Percentiles rank a stretch among this genome's conserved stretches.
phyloP scores from a whole-genome alignment of 2,797 vertebrate species.

The Melanotaenia pygmaea region DNA sequence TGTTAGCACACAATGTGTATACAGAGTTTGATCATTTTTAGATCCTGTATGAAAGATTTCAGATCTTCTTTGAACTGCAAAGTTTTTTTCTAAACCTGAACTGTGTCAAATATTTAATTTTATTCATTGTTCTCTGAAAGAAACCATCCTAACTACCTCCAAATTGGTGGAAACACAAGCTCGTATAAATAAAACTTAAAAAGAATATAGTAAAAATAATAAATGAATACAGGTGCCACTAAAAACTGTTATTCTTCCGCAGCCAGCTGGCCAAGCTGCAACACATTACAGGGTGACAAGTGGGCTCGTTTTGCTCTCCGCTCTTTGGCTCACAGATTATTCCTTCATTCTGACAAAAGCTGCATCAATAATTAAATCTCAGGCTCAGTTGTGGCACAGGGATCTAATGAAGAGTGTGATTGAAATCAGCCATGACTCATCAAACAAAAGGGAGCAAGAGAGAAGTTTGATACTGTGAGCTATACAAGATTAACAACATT shows the following conservation, averaged over 20 bases:
- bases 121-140: background rate
- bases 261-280: constrained; percentile 4
- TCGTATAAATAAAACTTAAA: background rate
- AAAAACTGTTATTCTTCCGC: background rate
- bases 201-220: background rate
- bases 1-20: background rate
- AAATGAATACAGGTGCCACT: background rate
- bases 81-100: background rate
- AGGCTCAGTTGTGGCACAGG: constrained; percentile 63
- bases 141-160: background rate
- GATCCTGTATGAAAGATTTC: background rate
- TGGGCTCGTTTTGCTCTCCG: constrained; percentile 31
- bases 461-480: constrained; percentile 52
- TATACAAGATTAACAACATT: constrained; percentile 49
- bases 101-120: background rate
- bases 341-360: constrained; percentile 65
- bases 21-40: background rate
- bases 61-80: background rate
- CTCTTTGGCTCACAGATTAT: constrained; percentile 62
- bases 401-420: constrained; percentile 75
- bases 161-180: background rate
- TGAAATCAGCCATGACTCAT: constrained; percentile 73
- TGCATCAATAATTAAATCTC: constrained; percentile 82
- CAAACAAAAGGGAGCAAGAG: constrained; percentile 46
- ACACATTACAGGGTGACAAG: constrained; percentile 37